Evolutionary conservation across 2,888 invertebrate species (phyloP), one percentile per base, ranked within the genome.

Genomic region (Chydorus sphaericus): DNA sequence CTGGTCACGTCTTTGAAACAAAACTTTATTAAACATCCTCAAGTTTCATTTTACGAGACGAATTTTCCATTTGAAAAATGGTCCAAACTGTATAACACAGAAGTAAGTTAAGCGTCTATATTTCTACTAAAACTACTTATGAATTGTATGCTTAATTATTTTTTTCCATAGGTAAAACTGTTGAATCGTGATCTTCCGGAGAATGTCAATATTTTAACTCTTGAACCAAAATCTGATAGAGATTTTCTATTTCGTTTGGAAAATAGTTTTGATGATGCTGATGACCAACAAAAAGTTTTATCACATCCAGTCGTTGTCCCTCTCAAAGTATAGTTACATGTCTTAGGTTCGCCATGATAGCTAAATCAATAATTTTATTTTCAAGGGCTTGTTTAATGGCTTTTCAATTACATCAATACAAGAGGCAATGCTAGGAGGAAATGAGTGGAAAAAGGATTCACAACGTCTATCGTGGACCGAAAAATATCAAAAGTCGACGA

Each of bases 181-280:
- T 62, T 83, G 2, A 69, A 73, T 2, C 62, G 66, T 4, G 64
- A 71, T 0, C 65, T 90, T 3, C 86, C 88, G 0, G 67, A 71
- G 29, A 84, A 84, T 48, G 70, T 89, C 0, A 82, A 88, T 65
- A 69, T 91, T 49, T 68, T 91, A 11, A 87, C 87, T 0, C 65
- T 89, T 44, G 90, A 91, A 63, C 85, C 85, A 0, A 85, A 83
- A 82, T 76, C 75, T 39, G 72, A 73, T 0, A 68, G 71, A 0
- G 18, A n/a, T 11, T 63, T 85, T 11, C 69, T 91, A n/a, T 62
- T 91, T 1, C 74, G 90, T 26, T 67, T 91, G 0, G 91, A 91
- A 64, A 86, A 91, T 66, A 76, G 83, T 59, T 73, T 83, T n/a
- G n/a, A n/a, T 48, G 82, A 83, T 61, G 39, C 39, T n/a, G 16